Evolutionary conservation across 1,140 invertebrate species (phyloP).

Genomic region (Aphis gossypii): DNA sequence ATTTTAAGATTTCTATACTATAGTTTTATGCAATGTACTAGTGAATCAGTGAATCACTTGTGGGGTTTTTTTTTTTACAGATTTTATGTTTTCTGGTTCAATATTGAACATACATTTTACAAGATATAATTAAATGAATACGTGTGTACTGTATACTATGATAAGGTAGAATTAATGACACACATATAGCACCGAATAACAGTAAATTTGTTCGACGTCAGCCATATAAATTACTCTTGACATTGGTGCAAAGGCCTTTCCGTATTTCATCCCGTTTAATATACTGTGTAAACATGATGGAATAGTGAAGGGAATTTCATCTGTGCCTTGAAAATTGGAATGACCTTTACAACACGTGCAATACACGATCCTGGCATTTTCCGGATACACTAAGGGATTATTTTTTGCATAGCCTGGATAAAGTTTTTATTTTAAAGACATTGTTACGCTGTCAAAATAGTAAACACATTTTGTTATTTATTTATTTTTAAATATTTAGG

Average conservation of each 20-base stretch:
- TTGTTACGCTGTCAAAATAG: not conserved
- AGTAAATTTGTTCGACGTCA: not conserved
- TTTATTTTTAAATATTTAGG: not conserved
- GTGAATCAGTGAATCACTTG: not conserved
- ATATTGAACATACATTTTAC: not conserved
- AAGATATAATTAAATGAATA: not conserved
- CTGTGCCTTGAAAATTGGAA: not conserved
- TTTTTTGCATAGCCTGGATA: not conserved
- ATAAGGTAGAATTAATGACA: not conserved
- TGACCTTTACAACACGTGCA: conserved; percentile 9
- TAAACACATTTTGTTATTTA: not conserved
- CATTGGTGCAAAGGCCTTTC: not conserved
- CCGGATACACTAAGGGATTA: not conserved
- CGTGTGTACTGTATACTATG: not conserved
- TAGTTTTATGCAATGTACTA: not conserved
- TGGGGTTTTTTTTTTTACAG: not conserved
- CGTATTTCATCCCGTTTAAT: not conserved
- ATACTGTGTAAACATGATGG: not conserved
- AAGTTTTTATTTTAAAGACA: not conserved
- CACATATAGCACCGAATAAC: not conserved
- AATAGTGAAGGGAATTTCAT: not conserved
- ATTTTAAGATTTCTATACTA: not conserved
- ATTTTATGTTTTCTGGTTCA: not conserved
- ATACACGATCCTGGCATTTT: not conserved
- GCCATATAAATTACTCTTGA: not conserved